Conservation (phyloP, 2,113 vertebrate species). For the Riparia riparia region DNA sequence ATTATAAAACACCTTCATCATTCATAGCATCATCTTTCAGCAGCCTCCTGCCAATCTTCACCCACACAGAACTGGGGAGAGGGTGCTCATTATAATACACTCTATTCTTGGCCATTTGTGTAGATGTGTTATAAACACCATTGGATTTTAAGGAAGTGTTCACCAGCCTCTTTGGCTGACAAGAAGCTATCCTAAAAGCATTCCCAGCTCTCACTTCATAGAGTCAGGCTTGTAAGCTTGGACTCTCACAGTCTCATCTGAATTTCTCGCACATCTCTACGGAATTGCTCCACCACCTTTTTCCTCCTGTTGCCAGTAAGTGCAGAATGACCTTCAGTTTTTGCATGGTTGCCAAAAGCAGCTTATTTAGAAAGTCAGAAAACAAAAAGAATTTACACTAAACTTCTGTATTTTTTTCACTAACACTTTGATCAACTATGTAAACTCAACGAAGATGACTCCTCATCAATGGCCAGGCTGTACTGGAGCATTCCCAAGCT, state of each 20-base stretch:
- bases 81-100: fast-evolving
- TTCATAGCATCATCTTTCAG: neutral
- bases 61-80: neutral
- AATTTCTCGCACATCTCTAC: neutral
- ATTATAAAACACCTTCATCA: neutral
- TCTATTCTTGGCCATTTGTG: neutral
- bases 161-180: neutral
- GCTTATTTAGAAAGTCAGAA: neutral
- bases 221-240: neutral
- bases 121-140: neutral
- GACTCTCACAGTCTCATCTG: neutral
- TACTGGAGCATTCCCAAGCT: neutral
- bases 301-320: neutral
- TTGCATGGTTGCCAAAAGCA: neutral
- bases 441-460: neutral
- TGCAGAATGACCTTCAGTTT: neutral
- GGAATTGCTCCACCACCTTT: neutral
- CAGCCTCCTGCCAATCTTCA: neutral
- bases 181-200: neutral
- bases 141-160: neutral
- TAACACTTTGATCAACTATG: neutral
- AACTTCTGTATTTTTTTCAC: neutral
- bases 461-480: neutral
- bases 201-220: neutral
- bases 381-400: neutral